Base-by-base conservation (phyloP, 2,113 vertebrate genomes). In the Cyphomyrus discorhynchus region DNA sequence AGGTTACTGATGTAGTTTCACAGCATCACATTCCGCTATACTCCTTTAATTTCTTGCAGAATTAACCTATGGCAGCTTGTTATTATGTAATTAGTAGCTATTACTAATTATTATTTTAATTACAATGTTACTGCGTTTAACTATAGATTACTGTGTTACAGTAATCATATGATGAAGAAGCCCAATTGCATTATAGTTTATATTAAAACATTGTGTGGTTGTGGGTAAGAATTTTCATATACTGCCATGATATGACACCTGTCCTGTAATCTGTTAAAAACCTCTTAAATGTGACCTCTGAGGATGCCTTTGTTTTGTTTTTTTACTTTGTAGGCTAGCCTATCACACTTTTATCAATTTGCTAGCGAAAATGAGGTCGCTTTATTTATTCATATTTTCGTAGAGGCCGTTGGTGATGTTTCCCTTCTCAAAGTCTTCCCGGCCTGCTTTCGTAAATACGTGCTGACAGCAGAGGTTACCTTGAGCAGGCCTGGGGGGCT, bases 401-500 rank as follows among this genome's bases (percentile, higher is more conserved):
- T 17, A 46, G 91, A 88, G 90, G 93, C 86, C 93, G 91, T 94
- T 70, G 0, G 89, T 93, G 90, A 89, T 92, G 92, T 94, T 95
- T 95, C 94, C 95, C 94, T 94, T 94, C 94, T 92, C 89, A 93
- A 92, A 92, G 93, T 77, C 91, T 91, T 92, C 49, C 92, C 89
- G 90, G 93, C 93, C 92, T 21, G 91, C 94, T 94, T 95, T 94
- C 93, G 95, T 94, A 95, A 96, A 96, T 95, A 94, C 93, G 91
- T 92, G 91, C 93, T 95, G 96, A 96, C 96, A 96, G 95, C 94
- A 96, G 95, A 96, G 96, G 96, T 96, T 95, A 96, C 96, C 96
- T 96, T 96, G 95, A 96, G 94, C 93, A 90, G 92, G 92, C 94
- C 86, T 91, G 90, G 91, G 92, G 94, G 95, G 95, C 95, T 92